Evolutionary conservation across 2,888 invertebrate species (phyloP).

Genomic region (Altica lythri): DNA sequence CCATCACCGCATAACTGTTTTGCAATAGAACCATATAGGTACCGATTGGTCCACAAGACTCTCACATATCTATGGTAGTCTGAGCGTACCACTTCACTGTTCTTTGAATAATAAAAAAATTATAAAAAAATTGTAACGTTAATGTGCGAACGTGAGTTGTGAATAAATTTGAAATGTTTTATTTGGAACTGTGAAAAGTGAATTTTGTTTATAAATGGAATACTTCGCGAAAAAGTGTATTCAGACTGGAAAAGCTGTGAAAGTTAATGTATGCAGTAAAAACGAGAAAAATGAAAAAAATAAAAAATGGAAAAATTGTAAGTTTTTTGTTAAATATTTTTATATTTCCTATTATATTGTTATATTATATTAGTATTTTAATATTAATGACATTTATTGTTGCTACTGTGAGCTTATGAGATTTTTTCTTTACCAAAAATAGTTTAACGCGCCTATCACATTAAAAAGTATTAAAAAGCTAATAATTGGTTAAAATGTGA

Average conservation of each 20-base stretch:
- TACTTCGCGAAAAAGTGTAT: slow-evolving; percentile 49
- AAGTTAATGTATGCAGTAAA: slow-evolving; percentile 36
- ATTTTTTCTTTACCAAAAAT: no score
- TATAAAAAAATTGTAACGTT: slow-evolving; percentile 6
- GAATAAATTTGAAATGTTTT: slow-evolving; percentile 1
- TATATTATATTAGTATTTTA: not conserved
- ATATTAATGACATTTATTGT: no score
- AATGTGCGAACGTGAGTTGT: slow-evolving; percentile 1
- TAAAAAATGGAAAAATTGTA: slow-evolving; percentile 47
- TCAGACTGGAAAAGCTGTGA: slow-evolving; percentile 39
- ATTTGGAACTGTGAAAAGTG: slow-evolving; percentile 6
- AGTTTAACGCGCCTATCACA: no score
- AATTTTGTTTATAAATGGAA: slow-evolving; percentile 17
- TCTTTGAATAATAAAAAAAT: slow-evolving; percentile 23
- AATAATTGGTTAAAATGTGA: no score
- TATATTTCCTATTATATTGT: no score
- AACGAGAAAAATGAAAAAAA: slow-evolving; percentile 35
- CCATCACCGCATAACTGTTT: slow-evolving; percentile 16
- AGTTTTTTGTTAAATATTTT: no score
- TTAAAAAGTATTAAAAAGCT: no score
- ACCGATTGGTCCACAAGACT: slow-evolving; percentile 20
- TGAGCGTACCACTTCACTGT: slow-evolving; percentile 9
- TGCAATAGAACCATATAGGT: slow-evolving; percentile 16
- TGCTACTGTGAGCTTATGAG: no score
- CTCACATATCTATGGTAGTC: slow-evolving; percentile 17